These are phyloP conservation scores for Halcyon badia DNA, from an alignment of 2,797 vertebrate genomes.

Conservation along the genomic window DNA sequence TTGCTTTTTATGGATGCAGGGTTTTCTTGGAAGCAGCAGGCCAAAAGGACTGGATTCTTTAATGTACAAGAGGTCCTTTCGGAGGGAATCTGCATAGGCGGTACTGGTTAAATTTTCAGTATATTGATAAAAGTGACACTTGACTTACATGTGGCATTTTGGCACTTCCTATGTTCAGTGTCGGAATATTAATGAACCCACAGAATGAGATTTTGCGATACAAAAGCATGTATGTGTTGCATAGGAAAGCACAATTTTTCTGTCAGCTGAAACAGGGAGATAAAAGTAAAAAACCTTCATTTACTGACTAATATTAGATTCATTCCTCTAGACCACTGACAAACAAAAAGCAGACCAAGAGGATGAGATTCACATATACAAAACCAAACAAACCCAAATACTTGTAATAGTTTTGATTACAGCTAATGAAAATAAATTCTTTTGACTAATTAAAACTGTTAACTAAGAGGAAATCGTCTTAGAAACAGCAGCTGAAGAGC, in stretches of 20 bases:
- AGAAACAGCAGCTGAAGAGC: neutral
- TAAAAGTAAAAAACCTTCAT: neutral
- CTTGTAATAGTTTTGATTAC: neutral
- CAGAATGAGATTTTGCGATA: neutral
- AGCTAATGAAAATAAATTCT: neutral
- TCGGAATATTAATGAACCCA: neutral
- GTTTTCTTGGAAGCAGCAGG: neutral
- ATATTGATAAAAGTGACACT: neutral
- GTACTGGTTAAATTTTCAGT: neutral
- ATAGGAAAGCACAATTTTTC: neutral
- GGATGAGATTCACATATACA: accelerated
- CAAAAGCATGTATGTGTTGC: neutral
- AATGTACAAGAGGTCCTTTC: neutral
- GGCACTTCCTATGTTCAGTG: accelerated
- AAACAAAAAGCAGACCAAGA: neutral
- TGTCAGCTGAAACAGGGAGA: neutral
- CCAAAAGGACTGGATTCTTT: neutral
- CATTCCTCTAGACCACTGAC: neutral
- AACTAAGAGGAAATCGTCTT: neutral
- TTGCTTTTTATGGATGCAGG: neutral
- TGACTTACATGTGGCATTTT: neutral
- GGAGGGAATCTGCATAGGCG: neutral
- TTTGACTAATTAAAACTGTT: neutral
- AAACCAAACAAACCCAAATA: neutral
- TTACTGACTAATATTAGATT: neutral